Base-by-base conservation (phyloP, 2,113 vertebrate species). In the Lepus timidus region DNA sequence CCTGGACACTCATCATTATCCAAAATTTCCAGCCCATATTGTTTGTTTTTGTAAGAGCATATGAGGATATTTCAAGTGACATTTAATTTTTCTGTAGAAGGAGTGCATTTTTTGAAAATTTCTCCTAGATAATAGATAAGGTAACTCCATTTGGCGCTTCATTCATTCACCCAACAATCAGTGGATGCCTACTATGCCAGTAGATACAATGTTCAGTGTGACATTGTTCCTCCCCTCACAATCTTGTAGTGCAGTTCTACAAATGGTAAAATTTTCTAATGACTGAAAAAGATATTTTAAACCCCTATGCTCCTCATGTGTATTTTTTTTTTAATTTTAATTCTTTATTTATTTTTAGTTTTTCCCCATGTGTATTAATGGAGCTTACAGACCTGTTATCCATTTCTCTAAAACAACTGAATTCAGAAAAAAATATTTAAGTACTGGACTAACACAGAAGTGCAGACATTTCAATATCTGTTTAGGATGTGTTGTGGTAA, bases 61-160 rank as follows among this genome's bases (percentile, higher is more conserved):
- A 44, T 80, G 20, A 91, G 19, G 51, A 75, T 91, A 79, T 88
- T 92, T 92, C 67, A 55, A 33, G 23, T 87, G 27, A 75, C 16
- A 71, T 90, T 92, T 71, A 51, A 71, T 65, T 93, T 95, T 91
- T 92, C 70, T 81, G 25, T 20, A 91, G 85, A 36, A 85, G 12
- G 51, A 64, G 27, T 90, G 23, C 86, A 87, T 51, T 96, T 88
- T 76, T 67, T 74, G 51, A 90, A 84, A 81, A 52, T n/a, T 39
- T 88, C 93, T 89, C 19, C 61, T 44, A 78, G 49, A 49, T 79
- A 86, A 91, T 84, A 85, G 87, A 33, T 58, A 87, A 83, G 27
- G 61, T 93, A 93, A 76, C 31, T 71, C 61, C 2, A 94, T 29
- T 75, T 92, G 65, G 12, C 29, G 70, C 20, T 82, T 74, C 65